Conservation (phyloP, 2,113 vertebrate species). For the Antechinus flavipes region DNA sequence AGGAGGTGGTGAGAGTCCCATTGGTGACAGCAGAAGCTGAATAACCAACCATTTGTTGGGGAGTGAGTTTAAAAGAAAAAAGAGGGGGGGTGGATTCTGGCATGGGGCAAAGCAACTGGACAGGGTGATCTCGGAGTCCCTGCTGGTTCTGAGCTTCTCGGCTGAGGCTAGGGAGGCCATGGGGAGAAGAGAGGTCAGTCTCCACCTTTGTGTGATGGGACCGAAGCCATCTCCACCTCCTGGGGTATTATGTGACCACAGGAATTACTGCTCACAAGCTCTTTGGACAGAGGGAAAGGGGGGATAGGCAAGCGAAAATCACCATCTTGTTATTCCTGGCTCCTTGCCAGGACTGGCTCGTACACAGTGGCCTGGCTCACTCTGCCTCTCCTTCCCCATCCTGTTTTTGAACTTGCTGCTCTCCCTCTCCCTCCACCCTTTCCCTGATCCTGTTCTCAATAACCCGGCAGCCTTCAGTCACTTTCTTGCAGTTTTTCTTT, state of each 20-base stretch:
- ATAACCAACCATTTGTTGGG: not conserved
- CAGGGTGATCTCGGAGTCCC: not conserved
- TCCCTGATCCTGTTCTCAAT: not conserved
- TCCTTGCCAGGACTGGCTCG: not conserved
- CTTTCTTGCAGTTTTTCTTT: not conserved
- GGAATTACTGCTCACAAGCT: not conserved
- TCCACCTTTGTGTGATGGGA: not conserved
- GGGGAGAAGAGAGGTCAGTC: not conserved
- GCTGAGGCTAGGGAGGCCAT: not conserved
- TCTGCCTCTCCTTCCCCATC: not conserved
- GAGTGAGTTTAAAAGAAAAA: not conserved
- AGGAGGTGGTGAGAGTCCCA: not conserved
- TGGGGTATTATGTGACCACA: not conserved
- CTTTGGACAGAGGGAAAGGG: not conserved
- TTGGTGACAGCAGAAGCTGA: not conserved
- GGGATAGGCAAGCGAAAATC: not conserved
- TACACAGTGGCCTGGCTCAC: not conserved
- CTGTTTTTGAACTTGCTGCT: not conserved
- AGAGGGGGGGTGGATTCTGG: not conserved
- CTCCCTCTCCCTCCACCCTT: conserved; percentile 3
- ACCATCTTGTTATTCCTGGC: not conserved
- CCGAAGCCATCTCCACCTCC: not conserved
- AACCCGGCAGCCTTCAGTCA: not conserved
- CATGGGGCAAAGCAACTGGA: not conserved
- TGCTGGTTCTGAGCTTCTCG: not conserved